Evolutionary conservation across 2,888 invertebrate species (phyloP), one percentile per base, ranked within the genome.

Genomic region (Cylloceria caligata): DNA sequence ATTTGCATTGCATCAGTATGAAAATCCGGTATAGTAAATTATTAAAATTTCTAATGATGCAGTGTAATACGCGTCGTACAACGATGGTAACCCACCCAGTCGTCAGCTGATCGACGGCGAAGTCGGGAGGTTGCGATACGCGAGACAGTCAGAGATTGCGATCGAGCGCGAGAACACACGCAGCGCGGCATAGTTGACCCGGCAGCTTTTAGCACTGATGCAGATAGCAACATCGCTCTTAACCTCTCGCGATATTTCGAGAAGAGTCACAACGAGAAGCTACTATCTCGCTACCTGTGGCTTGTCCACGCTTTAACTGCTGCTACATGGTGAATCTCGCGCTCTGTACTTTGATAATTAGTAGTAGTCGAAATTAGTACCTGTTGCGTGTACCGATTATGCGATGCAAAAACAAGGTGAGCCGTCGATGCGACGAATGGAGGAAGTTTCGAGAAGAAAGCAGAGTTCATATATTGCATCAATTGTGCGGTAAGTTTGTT

Each of bases 281-380:
- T 16, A 49, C 19, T 62, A 5, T 16, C 55, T n/a, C 55, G 55
- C 71, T 71, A 42, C 57, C 71, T 71, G 55, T 71, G 55, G 55
- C 57, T 71, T 39, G 65, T 6, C 65, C 24, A 52, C 67, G 49
- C 39, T 49, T 30, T 30, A 21, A n/a, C 65, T 67, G 19, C 24
- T 30, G n/a, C 49, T 67, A 34, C 47, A 67, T 49, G 34, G 30
- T 49, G 34, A 67, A 30, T 6, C 39, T 36, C 47, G 39, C 52
- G 42, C 30, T 60, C 21, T 16, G 73, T 34, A 42, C 60, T 55
- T 39, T 55, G 75, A 71, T 84, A 85, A 87, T 87, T 87, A 86
- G 83, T 87, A 86, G 83, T 78, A 68, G 71, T 71, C 74, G 55
- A 80, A 87, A 88, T 88, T 84, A 85, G 84, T 85, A 88, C 88